A percentile compares a stretch with the other conserved stretches of the same genome.
Evolutionary conservation across 2,888 invertebrate genomes (phyloP).

Genomic region (Sesia bembeciformis): DNA sequence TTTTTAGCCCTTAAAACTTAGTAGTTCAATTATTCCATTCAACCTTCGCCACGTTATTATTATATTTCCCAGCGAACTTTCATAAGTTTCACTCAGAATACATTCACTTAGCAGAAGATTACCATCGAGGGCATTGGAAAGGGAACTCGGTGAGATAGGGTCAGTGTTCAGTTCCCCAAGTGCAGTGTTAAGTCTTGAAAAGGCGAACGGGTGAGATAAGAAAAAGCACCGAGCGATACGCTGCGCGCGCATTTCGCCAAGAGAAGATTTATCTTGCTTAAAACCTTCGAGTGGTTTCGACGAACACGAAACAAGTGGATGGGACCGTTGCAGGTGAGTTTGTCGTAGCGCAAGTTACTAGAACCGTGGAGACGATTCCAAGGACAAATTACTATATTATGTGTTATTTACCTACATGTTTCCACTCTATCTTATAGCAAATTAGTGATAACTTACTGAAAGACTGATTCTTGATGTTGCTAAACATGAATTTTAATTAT

Average conservation of each 20-base stretch:
- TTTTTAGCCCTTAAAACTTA: no score
- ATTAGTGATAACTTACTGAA: no score
- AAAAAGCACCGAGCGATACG: conserved; percentile 39
- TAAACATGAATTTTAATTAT: no score
- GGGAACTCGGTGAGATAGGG: conserved; percentile 48
- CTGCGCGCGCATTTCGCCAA: conserved; percentile 32
- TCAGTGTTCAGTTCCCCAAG: conserved; percentile 34
- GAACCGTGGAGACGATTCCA: no score
- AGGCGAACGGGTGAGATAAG: conserved; percentile 35
- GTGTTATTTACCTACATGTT: no score
- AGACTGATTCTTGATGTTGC: no score
- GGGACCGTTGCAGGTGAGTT: no score
- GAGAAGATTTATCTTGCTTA: conserved; percentile 14
- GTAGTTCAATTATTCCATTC: no score
- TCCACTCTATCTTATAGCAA: no score
- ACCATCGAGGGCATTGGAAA: conserved; percentile 55
- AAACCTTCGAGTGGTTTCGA: neutral
- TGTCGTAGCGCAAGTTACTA: no score
- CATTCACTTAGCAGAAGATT: conserved; percentile 59
- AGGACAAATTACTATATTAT: no score
- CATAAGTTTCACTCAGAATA: conserved; percentile 48
- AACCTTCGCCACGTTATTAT: neutral
- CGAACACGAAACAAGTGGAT: neutral
- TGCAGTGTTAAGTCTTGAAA: conserved; percentile 31
- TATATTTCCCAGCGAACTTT: conserved; percentile 27